These are phyloP conservation scores for Cyprinodon diabolis DNA, from an alignment of 2,797 vertebrate species.

Conservation along the genomic window DNA sequence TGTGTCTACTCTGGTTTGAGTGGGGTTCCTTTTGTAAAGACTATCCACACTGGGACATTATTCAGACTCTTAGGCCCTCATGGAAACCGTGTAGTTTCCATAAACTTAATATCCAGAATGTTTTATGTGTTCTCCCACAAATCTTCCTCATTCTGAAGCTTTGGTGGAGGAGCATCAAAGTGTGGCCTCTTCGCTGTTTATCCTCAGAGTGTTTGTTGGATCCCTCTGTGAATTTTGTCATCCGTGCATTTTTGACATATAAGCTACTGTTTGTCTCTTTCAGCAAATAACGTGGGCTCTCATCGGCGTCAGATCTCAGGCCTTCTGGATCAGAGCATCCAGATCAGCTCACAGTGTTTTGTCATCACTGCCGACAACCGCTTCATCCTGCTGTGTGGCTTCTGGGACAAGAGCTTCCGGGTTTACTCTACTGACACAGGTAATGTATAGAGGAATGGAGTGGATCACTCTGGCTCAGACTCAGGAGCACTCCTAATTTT, in stretches of 20 bases:
- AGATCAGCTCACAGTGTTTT: constrained; percentile 95
- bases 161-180: constrained; percentile 21
- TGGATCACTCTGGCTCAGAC: background rate
- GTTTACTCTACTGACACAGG: constrained; percentile 97
- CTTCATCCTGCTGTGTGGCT: constrained; percentile 95
- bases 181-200: constrained; percentile 22
- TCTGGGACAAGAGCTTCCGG: constrained; percentile 99
- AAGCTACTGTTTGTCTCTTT: background rate
- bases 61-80: constrained; percentile 50
- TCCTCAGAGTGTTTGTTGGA: constrained; percentile 4
- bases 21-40: constrained; percentile 38
- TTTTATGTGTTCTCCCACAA: constrained; percentile 63
- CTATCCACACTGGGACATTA: constrained; percentile 26
- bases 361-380: constrained; percentile 95
- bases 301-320: constrained; percentile 96
- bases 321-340: constrained; percentile 97
- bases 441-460: constrained; percentile 53
- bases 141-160: constrained; percentile 52
- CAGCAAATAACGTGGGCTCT: constrained; percentile 87
- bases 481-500: background rate
- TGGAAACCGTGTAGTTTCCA: constrained; percentile 51
- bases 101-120: constrained; percentile 58
- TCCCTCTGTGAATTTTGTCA: constrained; percentile 4
- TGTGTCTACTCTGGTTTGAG: constrained; percentile 25
- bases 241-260: constrained; percentile 13